These are phyloP conservation scores for Cheilosia urbana DNA, from an alignment of 2,888 invertebrate genomes.

Conservation along the genomic window DNA sequence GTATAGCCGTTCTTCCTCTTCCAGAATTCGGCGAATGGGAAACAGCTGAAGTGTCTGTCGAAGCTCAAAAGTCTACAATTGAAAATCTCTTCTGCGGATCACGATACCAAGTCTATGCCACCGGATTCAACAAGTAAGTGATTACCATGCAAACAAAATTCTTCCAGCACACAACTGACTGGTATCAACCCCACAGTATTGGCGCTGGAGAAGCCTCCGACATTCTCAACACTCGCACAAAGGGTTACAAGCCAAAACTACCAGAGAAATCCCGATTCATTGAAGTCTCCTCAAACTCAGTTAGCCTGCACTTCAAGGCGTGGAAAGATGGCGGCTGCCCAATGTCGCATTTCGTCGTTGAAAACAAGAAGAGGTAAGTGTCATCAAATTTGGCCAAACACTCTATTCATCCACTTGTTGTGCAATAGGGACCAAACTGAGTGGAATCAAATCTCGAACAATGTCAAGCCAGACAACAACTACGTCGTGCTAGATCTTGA, in stretches of 20 bases:
- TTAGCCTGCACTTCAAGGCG: constrained; percentile 94
- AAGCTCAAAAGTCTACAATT: constrained; percentile 92
- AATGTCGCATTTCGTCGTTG: constrained; percentile 97
- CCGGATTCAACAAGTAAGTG: constrained; percentile 94
- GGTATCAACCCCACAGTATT: constrained; percentile 86
- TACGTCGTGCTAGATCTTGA: constrained; percentile 95
- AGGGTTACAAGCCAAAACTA: constrained; percentile 96
- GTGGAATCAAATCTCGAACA: constrained; percentile 97
- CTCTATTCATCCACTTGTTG: constrained; percentile 34
- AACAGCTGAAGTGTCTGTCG: constrained; percentile 91
- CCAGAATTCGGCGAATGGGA: constrained; percentile 96
- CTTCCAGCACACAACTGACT: not conserved
- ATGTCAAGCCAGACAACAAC: constrained; percentile 95
- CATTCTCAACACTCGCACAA: constrained; percentile 94
- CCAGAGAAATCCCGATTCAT: constrained; percentile 96
- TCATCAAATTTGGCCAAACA: constrained; percentile 16
- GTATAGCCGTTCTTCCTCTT: not conserved
- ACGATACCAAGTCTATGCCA: constrained; percentile 95
- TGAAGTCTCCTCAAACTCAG: constrained; percentile 96
- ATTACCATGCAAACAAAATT: not conserved
- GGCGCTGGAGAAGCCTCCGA: constrained; percentile 96
- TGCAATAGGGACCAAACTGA: constrained; percentile 89
- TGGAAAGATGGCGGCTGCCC: constrained; percentile 98
- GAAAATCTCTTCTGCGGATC: constrained; percentile 96
- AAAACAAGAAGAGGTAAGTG: constrained; percentile 94